phyloP scores from a whole-genome alignment of 35 echinoderm and acorn worm species.

The Heliocidaris tuberculata region DNA sequence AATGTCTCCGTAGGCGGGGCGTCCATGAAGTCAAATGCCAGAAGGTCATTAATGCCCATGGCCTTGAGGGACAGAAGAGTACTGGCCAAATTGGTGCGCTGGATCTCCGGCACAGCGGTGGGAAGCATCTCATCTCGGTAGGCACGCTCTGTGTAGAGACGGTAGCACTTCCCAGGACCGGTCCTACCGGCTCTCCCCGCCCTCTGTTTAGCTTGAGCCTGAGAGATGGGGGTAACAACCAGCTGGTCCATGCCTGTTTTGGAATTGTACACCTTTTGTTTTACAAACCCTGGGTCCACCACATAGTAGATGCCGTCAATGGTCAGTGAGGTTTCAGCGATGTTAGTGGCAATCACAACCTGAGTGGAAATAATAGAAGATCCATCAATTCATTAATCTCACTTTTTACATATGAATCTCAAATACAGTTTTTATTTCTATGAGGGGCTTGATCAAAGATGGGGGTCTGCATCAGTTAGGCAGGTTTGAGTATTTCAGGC shows the following conservation, averaged over 20 bases:
- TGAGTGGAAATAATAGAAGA: not conserved
- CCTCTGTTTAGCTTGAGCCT: conserved; percentile 97
- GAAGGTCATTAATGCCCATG: conserved; percentile 98
- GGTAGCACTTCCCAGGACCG: conserved; percentile 92
- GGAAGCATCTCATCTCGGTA: conserved; percentile 98
- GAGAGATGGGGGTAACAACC: conserved; percentile 96
- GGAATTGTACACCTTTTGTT: conserved; percentile 91
- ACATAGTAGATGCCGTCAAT: conserved; percentile 99
- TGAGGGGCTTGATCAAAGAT: too few species aligned
- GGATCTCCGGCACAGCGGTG: conserved; percentile 96
- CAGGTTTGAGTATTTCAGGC: too few species aligned
- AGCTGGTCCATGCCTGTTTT: conserved; percentile 99
- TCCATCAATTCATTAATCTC: not conserved
- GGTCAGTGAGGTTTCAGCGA: conserved; percentile 96
- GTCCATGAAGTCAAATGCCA: conserved; percentile 99
- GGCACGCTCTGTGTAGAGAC: conserved; percentile 96
- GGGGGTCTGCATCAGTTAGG: too few species aligned
- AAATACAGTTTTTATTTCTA: too few species aligned
- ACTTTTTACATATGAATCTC: not conserved
- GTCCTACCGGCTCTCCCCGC: conserved; percentile 85
- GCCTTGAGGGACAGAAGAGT: conserved; percentile 88
- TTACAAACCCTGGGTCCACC: conserved; percentile 98
- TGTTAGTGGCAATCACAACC: conserved; percentile 99
- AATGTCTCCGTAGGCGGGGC: conserved; percentile 95
- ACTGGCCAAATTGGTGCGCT: conserved; percentile 94